Conservation (phyloP, 2,888 invertebrate species). For the Dryomyza anilis region DNA sequence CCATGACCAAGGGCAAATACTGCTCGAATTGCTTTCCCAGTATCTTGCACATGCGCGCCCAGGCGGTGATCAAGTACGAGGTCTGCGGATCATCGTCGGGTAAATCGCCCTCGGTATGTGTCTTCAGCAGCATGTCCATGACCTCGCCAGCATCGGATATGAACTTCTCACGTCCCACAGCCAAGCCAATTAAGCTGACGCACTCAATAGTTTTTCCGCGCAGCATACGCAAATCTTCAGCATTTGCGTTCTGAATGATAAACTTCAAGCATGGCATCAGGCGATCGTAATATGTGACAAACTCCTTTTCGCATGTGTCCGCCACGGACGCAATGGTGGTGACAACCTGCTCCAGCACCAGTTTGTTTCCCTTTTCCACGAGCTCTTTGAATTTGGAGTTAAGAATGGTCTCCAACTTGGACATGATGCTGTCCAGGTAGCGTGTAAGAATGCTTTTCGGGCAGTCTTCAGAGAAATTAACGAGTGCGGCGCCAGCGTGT, state of each 20-base stretch:
- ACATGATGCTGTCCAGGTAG: conserved; percentile 91
- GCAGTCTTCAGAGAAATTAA: conserved; percentile 99
- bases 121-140: conserved; percentile 92
- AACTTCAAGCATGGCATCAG: conserved; percentile 94
- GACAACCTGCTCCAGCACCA: conserved; percentile 95
- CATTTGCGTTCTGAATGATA: conserved; percentile 92
- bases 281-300: conserved; percentile 91
- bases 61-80: conserved; percentile 96
- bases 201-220: conserved; percentile 99
- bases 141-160: conserved; percentile 90
- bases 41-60: conserved; percentile 98
- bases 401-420: conserved; percentile 86
- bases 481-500: conserved; percentile 90
- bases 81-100: conserved; percentile 97
- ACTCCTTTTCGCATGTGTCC: conserved; percentile 96
- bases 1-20: conserved; percentile 89
- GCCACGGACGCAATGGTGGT: conserved; percentile 98
- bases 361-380: conserved; percentile 90
- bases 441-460: conserved; percentile 90
- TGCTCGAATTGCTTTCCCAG: conserved; percentile 84
- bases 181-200: conserved; percentile 93
- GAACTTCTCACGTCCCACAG: conserved; percentile 84
- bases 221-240: conserved; percentile 84
- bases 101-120: conserved; percentile 82
- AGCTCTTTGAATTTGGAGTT: conserved; percentile 94